Evolutionary conservation across 2,797 vertebrate species (phyloP).

Genomic region (Monodelphis domestica): DNA sequence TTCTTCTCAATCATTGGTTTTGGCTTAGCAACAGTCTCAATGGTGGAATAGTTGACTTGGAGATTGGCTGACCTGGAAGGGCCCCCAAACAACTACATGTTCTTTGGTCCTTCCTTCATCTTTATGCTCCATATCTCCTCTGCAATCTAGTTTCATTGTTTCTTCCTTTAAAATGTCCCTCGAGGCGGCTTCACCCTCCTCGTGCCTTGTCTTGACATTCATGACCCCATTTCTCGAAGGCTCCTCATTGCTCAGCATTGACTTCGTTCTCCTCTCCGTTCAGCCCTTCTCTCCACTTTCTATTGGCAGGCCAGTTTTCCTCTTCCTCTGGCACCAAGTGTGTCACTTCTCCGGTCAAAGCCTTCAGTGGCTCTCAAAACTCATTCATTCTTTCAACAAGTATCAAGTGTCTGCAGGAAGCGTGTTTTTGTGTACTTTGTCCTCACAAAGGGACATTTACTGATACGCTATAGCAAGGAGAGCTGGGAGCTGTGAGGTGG

Average conservation of each 20-base stretch:
- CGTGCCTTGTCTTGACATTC: neutral
- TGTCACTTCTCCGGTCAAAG: neutral
- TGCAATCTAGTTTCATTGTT: neutral
- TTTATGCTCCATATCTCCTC: neutral
- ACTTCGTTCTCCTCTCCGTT: neutral
- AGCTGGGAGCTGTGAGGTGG: neutral
- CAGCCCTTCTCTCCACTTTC: neutral
- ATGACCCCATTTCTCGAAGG: neutral
- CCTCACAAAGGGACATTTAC: neutral
- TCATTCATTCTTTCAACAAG: neutral
- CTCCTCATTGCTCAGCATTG: neutral
- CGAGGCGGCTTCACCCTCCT: neutral
- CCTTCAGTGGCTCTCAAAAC: slow-evolving; percentile 19
- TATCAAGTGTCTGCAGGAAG: neutral
- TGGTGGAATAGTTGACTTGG: neutral
- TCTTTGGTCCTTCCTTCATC: slow-evolving; percentile 16
- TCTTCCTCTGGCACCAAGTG: neutral
- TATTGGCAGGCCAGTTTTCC: neutral
- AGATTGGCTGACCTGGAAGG: neutral
- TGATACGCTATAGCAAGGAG: neutral
- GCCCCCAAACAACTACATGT: neutral
- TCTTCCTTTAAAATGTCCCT: neutral
- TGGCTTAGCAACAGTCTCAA: neutral
- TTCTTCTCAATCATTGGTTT: neutral
- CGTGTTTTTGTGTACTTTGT: neutral